These are phyloP conservation scores for Diachrysia chrysitis DNA, from an alignment of 2,888 invertebrate genomes.

Conservation along the genomic window DNA sequence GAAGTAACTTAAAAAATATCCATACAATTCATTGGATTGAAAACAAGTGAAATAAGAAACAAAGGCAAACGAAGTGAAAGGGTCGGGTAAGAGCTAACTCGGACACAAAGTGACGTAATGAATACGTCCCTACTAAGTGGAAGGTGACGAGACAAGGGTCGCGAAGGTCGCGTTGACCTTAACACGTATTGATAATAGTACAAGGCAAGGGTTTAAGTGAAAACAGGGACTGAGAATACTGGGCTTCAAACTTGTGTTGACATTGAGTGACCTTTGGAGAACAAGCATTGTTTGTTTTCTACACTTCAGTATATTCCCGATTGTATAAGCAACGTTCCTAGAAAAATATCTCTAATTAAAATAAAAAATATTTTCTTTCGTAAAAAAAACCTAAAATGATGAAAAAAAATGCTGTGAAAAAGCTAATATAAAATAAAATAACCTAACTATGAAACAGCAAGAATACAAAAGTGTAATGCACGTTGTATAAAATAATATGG, in stretches of 20 bases:
- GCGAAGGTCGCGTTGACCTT: slow-evolving; percentile 44
- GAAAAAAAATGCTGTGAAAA: no score
- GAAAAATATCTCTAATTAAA: no score
- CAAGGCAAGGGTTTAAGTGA: slow-evolving; percentile 47
- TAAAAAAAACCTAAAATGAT: no score
- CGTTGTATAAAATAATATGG: no score
- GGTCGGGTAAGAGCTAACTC: slow-evolving; percentile 34
- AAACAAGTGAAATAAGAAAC: slow-evolving; percentile 43
- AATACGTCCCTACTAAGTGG: slow-evolving; percentile 57
- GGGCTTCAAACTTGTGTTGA: slow-evolving; percentile 42
- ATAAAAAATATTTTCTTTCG: no score
- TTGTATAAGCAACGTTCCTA: background rate
- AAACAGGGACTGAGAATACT: slow-evolving; percentile 30
- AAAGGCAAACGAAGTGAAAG: slow-evolving; percentile 48
- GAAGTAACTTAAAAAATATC: slow-evolving; percentile 6
- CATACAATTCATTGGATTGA: slow-evolving; percentile 27
- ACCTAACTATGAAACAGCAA: no score
- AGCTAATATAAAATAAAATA: no score
- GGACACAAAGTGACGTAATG: slow-evolving; percentile 57
- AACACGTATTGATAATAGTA: slow-evolving; percentile 56
- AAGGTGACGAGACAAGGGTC: slow-evolving; percentile 59
- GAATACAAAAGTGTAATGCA: no score
- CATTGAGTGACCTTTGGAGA: slow-evolving; percentile 48
- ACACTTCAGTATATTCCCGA: background rate
- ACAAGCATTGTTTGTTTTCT: slow-evolving; percentile 28